These are phyloP conservation scores for Piscicola geometra DNA, from an alignment of 2,888 invertebrate genomes.

Conservation along the genomic window DNA sequence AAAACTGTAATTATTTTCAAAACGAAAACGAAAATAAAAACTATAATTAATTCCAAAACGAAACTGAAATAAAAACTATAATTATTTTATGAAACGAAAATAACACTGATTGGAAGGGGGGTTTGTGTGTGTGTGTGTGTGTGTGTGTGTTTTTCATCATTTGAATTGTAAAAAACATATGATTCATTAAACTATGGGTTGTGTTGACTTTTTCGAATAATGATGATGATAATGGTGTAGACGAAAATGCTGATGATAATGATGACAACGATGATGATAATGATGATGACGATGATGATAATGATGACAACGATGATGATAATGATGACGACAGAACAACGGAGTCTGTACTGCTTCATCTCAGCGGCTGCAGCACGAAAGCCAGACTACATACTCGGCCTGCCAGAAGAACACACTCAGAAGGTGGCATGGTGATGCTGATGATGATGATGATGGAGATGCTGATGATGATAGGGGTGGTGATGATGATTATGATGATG, in stretches of 20 bases:
- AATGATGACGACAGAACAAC: not conserved
- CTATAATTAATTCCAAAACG: no score
- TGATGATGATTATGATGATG: not conserved
- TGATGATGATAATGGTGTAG: not conserved
- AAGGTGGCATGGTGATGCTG: no score
- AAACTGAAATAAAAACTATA: no score
- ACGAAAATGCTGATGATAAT: not conserved
- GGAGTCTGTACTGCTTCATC: not conserved
- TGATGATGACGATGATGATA: not conserved
- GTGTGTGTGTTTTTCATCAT: no score
- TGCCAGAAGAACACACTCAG: constrained; percentile 6
- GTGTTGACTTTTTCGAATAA: not conserved
- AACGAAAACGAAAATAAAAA: no score
- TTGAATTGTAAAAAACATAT: no score
- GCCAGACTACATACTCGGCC: not conserved
- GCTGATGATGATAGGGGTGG: not conserved
- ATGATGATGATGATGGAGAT: no score
- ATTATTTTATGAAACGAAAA: no score
- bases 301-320: not conserved
- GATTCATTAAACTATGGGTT: no score
- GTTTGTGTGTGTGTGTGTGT: no score
- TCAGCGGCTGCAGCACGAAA: not conserved
- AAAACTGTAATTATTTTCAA: no score
- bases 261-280: not conserved
- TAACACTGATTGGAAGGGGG: no score